Conservation (phyloP, 1,140 invertebrate species). For the Penaeus japonicus region DNA sequence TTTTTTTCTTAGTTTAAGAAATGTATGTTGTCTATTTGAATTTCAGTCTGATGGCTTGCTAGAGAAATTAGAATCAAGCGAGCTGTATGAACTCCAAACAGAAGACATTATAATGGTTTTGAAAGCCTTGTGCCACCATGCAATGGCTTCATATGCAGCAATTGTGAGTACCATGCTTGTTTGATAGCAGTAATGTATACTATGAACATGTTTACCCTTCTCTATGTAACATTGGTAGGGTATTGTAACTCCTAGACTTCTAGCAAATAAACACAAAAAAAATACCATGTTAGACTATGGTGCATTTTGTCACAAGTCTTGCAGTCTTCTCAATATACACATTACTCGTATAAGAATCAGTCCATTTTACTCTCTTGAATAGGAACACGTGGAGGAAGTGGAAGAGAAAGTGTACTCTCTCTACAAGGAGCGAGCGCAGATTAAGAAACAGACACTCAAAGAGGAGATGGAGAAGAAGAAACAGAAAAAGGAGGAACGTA, state of each 20-base stretch:
- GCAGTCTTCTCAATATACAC: too few relatives aligned
- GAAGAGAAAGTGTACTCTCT: conserved; percentile 33
- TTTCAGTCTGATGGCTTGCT: conserved; percentile 29
- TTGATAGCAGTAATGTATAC: too few relatives aligned
- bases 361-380: neutral
- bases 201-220: too few relatives aligned
- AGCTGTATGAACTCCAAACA: conserved; percentile 33
- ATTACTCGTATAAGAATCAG: too few relatives aligned
- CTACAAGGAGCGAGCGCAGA: conserved; percentile 20
- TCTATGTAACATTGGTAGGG: too few relatives aligned
- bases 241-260: too few relatives aligned
- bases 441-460: conserved; percentile 14
- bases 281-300: too few relatives aligned
- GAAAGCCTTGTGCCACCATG: conserved; percentile 35
- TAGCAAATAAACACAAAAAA: too few relatives aligned
- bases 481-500: conserved; percentile 10
- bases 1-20: too few relatives aligned
- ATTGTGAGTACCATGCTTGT: neutral
- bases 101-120: conserved; percentile 21
- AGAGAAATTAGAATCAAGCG: conserved; percentile 24
- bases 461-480: conserved; percentile 35
- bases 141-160: conserved; percentile 14
- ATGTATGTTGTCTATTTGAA: neutral
- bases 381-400: conserved; percentile 36
- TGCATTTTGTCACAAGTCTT: too few relatives aligned